phyloP scores from a whole-genome alignment of 2,888 invertebrate species.

The Euproctis similis region DNA sequence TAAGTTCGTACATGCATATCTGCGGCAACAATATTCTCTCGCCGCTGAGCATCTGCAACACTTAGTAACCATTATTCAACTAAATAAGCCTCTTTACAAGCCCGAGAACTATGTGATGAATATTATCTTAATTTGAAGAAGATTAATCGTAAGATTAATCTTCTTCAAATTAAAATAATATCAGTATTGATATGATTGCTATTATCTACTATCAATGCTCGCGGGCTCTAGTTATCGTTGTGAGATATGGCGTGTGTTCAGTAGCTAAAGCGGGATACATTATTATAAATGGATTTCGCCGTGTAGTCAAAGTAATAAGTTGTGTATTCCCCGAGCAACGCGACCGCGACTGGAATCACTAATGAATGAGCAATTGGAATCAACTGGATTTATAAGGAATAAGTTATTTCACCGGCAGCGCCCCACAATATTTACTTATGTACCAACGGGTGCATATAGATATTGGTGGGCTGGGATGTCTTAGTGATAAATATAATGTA shows the following conservation, averaged over 20 bases:
- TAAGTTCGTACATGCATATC: too few relatives aligned
- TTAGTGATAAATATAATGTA: constrained; percentile 28
- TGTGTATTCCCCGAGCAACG: constrained; percentile 58
- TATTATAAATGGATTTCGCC: constrained; percentile 52
- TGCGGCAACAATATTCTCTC: too few relatives aligned
- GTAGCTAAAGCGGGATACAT: constrained; percentile 39
- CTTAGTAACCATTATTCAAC: too few relatives aligned
- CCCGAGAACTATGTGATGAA: too few relatives aligned
- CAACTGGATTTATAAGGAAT: constrained; percentile 71
- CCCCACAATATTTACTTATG: constrained; percentile 60
- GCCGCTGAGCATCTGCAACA: too few relatives aligned
- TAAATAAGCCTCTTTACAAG: constrained; percentile 30
- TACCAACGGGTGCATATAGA: constrained; percentile 54
- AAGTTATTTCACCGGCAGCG: constrained; percentile 58
- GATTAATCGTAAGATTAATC: too few relatives aligned
- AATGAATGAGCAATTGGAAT: constrained; percentile 72
- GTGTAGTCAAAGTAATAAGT: constrained; percentile 68
- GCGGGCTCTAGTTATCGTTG: constrained; percentile 42
- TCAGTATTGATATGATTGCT: too few relatives aligned
- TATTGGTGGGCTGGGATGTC: constrained; percentile 41
- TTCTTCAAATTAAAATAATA: too few relatives aligned
- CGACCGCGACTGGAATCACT: constrained; percentile 60
- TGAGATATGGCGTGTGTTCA: constrained; percentile 42
- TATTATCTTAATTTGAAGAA: too few relatives aligned
- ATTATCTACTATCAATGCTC: too few relatives aligned